These are phyloP conservation scores for Chymomyza procnemis DNA, from an alignment of 2,888 invertebrate genomes.

Conservation along the genomic window DNA sequence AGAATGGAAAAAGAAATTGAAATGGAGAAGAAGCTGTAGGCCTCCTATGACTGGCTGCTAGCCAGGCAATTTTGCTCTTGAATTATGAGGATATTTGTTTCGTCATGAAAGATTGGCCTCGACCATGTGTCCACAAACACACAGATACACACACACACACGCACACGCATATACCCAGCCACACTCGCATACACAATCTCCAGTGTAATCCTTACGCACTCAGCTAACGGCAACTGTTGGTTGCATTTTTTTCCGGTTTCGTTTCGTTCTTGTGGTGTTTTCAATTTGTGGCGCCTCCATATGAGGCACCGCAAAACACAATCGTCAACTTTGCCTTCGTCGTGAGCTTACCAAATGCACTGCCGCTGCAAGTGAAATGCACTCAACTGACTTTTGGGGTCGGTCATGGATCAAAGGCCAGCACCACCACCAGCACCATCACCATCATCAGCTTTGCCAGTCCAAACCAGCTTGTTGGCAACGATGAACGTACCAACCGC, in stretches of 20 bases:
- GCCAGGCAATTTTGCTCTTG: slow-evolving; percentile 70
- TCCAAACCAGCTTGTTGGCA: slow-evolving; percentile 1
- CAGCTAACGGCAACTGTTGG: slow-evolving; percentile 40
- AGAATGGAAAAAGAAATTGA: not conserved
- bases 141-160: slow-evolving; percentile 29
- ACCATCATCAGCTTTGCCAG: no score
- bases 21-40: slow-evolving; percentile 12
- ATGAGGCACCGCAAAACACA: slow-evolving; percentile 38
- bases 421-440: slow-evolving; percentile 8
- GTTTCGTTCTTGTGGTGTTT: slow-evolving; percentile 32
- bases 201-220: slow-evolving; percentile 53
- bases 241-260: slow-evolving; percentile 22
- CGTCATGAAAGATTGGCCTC: slow-evolving; percentile 76
- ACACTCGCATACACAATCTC: slow-evolving; percentile 1
- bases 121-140: slow-evolving; percentile 22
- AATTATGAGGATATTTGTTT: slow-evolving; percentile 74
- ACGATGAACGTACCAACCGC: slow-evolving; percentile 2
- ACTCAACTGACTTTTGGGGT: slow-evolving; percentile 51
- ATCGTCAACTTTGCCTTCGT: slow-evolving; percentile 72
- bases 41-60: slow-evolving; percentile 31
- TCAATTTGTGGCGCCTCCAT: slow-evolving; percentile 36
- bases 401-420: slow-evolving; percentile 16
- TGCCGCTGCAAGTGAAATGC: slow-evolving; percentile 65
- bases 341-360: slow-evolving; percentile 70
- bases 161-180: not conserved